Evolutionary conservation across 1,140 invertebrate genomes (phyloP).

Genomic region (Drosophila obscura): DNA sequence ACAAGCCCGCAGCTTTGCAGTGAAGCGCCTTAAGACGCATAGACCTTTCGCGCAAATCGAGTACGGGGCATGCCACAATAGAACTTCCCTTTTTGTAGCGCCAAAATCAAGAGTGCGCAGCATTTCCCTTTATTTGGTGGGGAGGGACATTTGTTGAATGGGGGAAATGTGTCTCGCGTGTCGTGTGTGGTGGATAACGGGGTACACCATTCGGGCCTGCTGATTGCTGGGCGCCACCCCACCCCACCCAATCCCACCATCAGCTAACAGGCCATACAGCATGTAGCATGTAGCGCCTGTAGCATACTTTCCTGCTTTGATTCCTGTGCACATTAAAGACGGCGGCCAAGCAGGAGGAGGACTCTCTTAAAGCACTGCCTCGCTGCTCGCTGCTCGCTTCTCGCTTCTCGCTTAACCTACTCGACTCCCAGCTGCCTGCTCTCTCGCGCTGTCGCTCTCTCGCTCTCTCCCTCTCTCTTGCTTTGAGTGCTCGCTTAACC

Average conservation of each 20-base stretch:
- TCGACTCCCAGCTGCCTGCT: no score
- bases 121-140: slow-evolving; percentile 33
- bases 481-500: slow-evolving; percentile 30
- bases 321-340: slow-evolving; percentile 56
- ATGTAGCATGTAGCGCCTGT: slow-evolving; percentile 39
- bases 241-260: neutral
- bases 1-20: no score
- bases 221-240: slow-evolving; percentile 9
- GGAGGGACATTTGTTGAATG: neutral
- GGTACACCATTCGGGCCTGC: slow-evolving; percentile 31
- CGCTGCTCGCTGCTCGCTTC: no score
- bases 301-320: slow-evolving; percentile 75
- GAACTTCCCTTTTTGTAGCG: neutral
- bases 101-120: neutral
- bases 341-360: neutral
- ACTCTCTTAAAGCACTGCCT: no score
- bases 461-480: slow-evolving; percentile 25
- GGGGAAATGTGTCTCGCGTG: neutral
- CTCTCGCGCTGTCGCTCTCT: no score
- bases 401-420: no score
- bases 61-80: neutral
- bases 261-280: neutral
- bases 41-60: no score
- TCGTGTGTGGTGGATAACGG: no score
- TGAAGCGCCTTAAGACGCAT: no score